phyloP scores from a whole-genome alignment of 2,888 invertebrate genomes.

The Cheilosia vulpina region DNA sequence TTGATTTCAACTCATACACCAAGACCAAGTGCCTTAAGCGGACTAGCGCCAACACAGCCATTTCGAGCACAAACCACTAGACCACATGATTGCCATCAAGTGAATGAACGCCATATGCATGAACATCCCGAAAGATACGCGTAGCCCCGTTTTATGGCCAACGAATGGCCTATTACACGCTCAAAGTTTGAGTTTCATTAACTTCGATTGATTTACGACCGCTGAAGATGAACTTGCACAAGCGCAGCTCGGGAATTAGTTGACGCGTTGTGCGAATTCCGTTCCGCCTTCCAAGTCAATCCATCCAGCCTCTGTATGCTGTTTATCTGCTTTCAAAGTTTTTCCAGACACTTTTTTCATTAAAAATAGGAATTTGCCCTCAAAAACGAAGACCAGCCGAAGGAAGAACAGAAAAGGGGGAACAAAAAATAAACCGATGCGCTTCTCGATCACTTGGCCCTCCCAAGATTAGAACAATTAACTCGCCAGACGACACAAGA shows the following conservation, averaged over 20 bases:
- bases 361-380: conserved; percentile 57
- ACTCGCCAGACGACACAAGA: conserved; percentile 70
- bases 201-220: conserved; percentile 74
- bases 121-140: neutral
- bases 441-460: conserved; percentile 67
- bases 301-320: conserved; percentile 20
- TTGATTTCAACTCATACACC: too few species aligned
- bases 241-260: conserved; percentile 33
- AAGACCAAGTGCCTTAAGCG: too few species aligned
- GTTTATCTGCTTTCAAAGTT: conserved; percentile 4
- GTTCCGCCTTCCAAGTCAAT: conserved; percentile 61
- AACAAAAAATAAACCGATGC: conserved; percentile 13
- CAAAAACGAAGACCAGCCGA: conserved; percentile 19
- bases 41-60: too few species aligned
- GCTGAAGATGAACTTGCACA: conserved; percentile 61
- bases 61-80: too few species aligned
- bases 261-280: conserved; percentile 69
- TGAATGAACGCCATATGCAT: neutral
- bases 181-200: conserved; percentile 63
- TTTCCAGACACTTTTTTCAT: conserved; percentile 51
- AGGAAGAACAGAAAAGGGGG: neutral
- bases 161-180: conserved; percentile 50
- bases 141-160: conserved; percentile 36
- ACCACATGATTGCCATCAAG: too few species aligned
- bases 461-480: conserved; percentile 75